Evolutionary conservation across 2,797 vertebrate species (phyloP).

Genomic region (Arrhamphus sclerolepis): DNA sequence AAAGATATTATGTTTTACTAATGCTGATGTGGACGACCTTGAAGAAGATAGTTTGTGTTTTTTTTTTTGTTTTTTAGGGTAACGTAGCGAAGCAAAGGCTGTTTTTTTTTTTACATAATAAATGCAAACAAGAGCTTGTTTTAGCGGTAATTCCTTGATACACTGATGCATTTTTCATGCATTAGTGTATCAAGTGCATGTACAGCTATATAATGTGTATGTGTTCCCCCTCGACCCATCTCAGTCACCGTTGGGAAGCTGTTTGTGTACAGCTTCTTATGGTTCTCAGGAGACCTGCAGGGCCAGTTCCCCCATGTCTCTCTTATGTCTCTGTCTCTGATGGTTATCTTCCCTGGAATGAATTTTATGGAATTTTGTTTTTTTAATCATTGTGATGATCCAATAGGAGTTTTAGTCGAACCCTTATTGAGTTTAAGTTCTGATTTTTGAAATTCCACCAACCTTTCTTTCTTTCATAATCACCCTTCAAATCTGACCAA

Average conservation of each 20-base stretch:
- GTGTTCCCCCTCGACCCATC: neutral
- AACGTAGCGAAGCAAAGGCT: neutral
- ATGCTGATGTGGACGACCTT: neutral
- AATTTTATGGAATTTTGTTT: no score
- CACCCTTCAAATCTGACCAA: no score
- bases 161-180: no score
- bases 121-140: no score
- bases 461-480: no score
- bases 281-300: conserved; percentile 40
- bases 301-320: conserved; percentile 43
- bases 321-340: conserved; percentile 8
- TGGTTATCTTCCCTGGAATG: conserved; percentile 9
- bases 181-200: no score
- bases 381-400: neutral
- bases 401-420: neutral
- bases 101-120: no score
- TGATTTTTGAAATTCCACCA: no score
- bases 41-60: neutral
- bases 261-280: conserved; percentile 40
- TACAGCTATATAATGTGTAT: no score
- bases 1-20: neutral
- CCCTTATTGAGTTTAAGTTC: conserved; percentile 4
- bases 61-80: no score
- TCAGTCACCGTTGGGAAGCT: conserved; percentile 28
- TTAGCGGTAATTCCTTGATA: no score